Conservation (phyloP, 2,797 vertebrate genomes). For the Pitangus sulphuratus region DNA sequence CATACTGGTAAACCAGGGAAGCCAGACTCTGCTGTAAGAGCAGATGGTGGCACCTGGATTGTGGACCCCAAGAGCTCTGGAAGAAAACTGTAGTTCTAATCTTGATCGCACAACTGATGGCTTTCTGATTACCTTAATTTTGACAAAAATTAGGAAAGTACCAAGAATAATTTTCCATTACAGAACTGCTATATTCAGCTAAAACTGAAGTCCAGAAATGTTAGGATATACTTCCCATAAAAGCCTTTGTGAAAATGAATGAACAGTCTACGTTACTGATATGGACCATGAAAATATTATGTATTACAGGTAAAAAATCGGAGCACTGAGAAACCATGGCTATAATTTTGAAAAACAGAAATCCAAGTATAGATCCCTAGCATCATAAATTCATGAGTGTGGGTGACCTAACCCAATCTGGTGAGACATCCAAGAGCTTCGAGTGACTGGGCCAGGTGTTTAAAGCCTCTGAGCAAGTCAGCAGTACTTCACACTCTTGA, state of each 20-base stretch:
- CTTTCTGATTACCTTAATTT: neutral
- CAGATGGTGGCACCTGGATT: neutral
- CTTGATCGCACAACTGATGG: neutral
- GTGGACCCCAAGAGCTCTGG: neutral
- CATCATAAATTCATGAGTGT: neutral
- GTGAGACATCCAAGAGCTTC: neutral
- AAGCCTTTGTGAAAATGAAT: neutral
- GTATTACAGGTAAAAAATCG: neutral
- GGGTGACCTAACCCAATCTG: neutral
- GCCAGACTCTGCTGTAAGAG: neutral
- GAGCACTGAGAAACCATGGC: neutral
- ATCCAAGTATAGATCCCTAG: neutral
- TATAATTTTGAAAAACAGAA: neutral
- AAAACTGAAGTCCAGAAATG: neutral
- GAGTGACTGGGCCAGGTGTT: neutral
- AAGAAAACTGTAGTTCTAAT: neutral
- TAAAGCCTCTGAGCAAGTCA: neutral
- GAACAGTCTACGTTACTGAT: neutral
- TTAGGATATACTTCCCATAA: neutral
- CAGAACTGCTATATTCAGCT: neutral
- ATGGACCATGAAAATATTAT: neutral
- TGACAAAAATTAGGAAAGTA: neutral
- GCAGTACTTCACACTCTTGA: neutral
- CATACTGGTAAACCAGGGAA: neutral
- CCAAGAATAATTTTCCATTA: neutral